Percentiles rank a stretch among this genome's conserved stretches.
Conservation (phyloP, 2,888 invertebrate genomes). For the Hetaerina titia region DNA sequence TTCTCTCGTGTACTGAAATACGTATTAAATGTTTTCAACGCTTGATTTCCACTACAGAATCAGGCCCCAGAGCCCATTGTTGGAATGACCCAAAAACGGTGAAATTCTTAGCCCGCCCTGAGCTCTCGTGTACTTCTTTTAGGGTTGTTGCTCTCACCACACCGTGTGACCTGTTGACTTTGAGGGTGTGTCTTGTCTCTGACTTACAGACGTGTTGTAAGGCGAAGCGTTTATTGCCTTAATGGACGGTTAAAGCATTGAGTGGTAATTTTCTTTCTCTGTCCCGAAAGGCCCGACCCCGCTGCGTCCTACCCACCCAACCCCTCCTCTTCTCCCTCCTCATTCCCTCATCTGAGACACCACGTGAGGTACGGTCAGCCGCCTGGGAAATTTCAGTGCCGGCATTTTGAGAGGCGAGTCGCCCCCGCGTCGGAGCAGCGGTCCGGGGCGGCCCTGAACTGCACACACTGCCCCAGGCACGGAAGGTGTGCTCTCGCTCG, state of each 20-base stretch:
- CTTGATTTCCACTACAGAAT: background rate
- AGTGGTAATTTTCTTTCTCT: background rate
- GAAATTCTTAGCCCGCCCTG: background rate
- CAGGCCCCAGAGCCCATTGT: background rate
- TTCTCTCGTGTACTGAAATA: no score
- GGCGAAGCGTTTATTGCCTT: constrained; percentile 7
- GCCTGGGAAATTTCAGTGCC: background rate
- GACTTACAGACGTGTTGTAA: background rate
- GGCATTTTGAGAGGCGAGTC: background rate
- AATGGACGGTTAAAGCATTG: background rate
- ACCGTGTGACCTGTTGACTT: constrained; percentile 21
- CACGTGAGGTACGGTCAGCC: background rate
- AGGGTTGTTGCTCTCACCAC: background rate
- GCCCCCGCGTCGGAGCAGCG: no score
- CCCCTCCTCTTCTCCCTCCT: background rate
- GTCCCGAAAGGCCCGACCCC: background rate
- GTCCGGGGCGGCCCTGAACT: background rate
- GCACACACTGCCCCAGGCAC: background rate
- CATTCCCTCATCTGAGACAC: no score
- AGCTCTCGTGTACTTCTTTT: background rate
- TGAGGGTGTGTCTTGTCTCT: background rate
- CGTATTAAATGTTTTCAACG: background rate
- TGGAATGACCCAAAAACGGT: background rate
- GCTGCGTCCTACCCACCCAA: background rate
- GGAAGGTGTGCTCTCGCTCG: background rate